Evolutionary conservation across 2,888 invertebrate genomes (phyloP), one percentile per base, ranked within the genome.

Genomic region (Creontiades dilutus): DNA sequence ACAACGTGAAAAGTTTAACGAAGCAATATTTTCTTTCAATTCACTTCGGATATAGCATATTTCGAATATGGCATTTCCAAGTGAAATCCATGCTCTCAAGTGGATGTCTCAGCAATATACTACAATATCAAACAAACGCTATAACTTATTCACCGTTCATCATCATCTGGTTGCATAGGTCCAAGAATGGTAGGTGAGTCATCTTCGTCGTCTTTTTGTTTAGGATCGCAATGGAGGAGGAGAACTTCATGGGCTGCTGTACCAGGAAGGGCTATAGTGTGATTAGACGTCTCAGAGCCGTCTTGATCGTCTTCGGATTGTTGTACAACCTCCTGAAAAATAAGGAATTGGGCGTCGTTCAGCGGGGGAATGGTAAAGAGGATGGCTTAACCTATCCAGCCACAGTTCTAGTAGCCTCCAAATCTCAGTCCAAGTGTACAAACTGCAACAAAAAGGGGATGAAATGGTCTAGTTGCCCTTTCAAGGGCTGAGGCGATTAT

Each of bases 171-270:
- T n/a, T 27, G 52, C 0, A 88, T 28, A 52, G 47, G 76, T 12
- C 88, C 88, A n/a, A 88, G 23, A 4, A 89, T 89, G 23, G 89
- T 47, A 12, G 57, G 84, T 23, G 55, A 0, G 23, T 81, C 52
- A 3, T 82, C 47, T 9, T 14, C 46, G 14, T 80, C 90, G 68
- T 90, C 90, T 12, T 91, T 90, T 61, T 91, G 91, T 19, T 89
- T 89, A 13, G 90, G 61, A 16, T 90, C 92, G 86, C 92, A 92
- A 46, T 92, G 92, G 9, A 92, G 91, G 47, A 92, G 90, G 91
- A 92, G 92, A 89, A 76, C 61, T 16, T 92, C 92, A 82, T 92
- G 92, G 0, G 89, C 90, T 7, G 89, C 28, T 16, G 81, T 85
- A 4, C 88, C 86, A 3, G 91, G 87, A 23, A 91, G 78, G 11